A percentile compares a stretch with the other conserved stretches of the same genome.
Conservation (phyloP, 2,113 vertebrate genomes). For the Atractosteus spatula region DNA sequence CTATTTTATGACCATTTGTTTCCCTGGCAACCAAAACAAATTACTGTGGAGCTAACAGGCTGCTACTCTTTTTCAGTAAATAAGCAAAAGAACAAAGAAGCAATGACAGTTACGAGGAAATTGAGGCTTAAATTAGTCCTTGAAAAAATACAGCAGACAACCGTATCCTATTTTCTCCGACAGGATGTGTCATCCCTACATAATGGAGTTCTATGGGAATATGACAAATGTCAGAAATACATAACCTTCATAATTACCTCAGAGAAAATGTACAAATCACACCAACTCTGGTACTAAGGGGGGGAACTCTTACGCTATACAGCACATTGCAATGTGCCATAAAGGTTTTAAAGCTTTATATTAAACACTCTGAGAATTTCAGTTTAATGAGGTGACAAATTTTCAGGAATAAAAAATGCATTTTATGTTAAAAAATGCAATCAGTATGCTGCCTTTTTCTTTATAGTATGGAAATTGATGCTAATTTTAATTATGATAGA, state of each 20-base stretch:
- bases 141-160: constrained; percentile 23
- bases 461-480: too few species aligned
- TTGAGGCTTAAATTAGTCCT: constrained; percentile 22
- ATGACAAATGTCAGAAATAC: constrained; percentile 25
- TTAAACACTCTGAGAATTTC: constrained; percentile 12
- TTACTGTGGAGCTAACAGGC: constrained; percentile 15
- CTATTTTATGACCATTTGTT: constrained; percentile 15
- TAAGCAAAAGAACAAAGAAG: constrained; percentile 26
- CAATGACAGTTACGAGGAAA: constrained; percentile 24
- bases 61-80: constrained; percentile 22
- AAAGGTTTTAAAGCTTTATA: constrained; percentile 4
- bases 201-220: constrained; percentile 21
- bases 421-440: too few species aligned
- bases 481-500: too few species aligned
- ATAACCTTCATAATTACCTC: constrained; percentile 26
- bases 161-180: constrained; percentile 24
- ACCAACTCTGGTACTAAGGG: background rate
- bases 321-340: background rate
- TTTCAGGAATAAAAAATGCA: background rate
- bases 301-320: background rate
- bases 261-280: constrained; percentile 12
- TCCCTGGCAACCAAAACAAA: constrained; percentile 21
- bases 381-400: constrained; percentile 24
- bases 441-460: too few species aligned
- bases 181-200: constrained; percentile 24